A percentile compares a stretch with the other conserved stretches of the same genome.
Conservation (phyloP, 1,140 invertebrate species). For the Atta texana region DNA sequence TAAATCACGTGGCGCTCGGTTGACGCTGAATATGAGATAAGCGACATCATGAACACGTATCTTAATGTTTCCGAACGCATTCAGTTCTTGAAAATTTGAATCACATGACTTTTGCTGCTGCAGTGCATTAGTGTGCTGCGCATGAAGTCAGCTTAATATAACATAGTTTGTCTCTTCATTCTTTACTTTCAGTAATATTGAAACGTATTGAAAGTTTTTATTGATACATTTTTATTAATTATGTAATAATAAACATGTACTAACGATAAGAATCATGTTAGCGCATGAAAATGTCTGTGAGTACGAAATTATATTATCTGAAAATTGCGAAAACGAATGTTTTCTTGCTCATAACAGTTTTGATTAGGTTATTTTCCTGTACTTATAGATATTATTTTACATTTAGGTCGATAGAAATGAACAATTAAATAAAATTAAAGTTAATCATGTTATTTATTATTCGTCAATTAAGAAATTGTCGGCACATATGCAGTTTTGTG, state of each 20-base stretch:
- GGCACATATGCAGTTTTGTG: slow-evolving; percentile 70
- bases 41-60: too few species aligned
- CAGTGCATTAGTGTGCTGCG: neutral
- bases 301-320: slow-evolving; percentile 7
- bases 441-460: slow-evolving; percentile 81
- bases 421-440: neutral
- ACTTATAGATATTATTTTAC: slow-evolving; percentile 8
- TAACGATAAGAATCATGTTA: slow-evolving; percentile 24
- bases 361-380: neutral
- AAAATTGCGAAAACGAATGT: neutral
- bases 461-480: slow-evolving; percentile 69
- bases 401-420: slow-evolving; percentile 18
- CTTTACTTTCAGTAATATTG: neutral
- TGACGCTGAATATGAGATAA: too few species aligned
- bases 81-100: too few species aligned
- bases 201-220: neutral
- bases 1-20: too few species aligned
- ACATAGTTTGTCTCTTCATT: neutral
- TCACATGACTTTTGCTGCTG: neutral
- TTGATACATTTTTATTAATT: neutral
- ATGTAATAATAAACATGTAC: neutral
- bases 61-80: too few species aligned
- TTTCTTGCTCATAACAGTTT: neutral
- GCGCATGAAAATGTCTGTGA: neutral
- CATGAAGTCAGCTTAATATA: neutral